Evolutionary conservation across 2,888 invertebrate species (phyloP).

Genomic region (Bursaphelenchus okinawaensis): DNA sequence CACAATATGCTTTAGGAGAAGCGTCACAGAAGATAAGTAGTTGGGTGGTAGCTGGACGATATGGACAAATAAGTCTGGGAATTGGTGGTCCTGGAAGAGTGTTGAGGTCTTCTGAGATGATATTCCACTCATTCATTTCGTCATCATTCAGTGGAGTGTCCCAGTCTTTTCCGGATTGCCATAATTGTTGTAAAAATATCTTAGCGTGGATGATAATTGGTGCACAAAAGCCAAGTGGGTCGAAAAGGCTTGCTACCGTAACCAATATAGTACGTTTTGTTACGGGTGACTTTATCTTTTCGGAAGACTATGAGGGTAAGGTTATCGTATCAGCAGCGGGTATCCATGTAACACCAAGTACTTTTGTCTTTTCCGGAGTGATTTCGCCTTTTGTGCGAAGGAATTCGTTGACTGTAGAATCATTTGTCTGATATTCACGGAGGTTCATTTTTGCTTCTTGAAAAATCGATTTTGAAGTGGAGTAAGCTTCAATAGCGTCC

Average conservation of each 20-base stretch:
- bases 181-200: slow-evolving; percentile 10
- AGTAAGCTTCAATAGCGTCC: background rate
- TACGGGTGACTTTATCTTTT: background rate
- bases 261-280: slow-evolving; percentile 1
- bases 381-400: background rate
- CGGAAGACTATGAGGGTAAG: background rate
- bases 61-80: background rate
- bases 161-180: slow-evolving; percentile 9
- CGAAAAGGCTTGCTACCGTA: background rate
- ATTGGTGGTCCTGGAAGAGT: background rate
- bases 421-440: slow-evolving; percentile 13
- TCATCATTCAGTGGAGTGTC: slow-evolving; percentile 1
- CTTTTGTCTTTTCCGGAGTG: background rate
- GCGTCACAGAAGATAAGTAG: slow-evolving; percentile 29
- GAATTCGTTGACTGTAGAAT: background rate
- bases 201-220: background rate
- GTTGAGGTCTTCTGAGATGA: background rate
- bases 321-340: background rate
- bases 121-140: background rate
- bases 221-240: background rate
- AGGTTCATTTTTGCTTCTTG: slow-evolving; percentile 14
- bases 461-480: background rate
- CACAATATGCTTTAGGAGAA: slow-evolving; percentile 20
- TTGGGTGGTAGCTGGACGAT: background rate
- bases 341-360: slow-evolving; percentile 14